These are phyloP conservation scores for Actinia equina DNA, from an alignment of 64 coral and sea anemone genomes.

Conservation along the genomic window DNA sequence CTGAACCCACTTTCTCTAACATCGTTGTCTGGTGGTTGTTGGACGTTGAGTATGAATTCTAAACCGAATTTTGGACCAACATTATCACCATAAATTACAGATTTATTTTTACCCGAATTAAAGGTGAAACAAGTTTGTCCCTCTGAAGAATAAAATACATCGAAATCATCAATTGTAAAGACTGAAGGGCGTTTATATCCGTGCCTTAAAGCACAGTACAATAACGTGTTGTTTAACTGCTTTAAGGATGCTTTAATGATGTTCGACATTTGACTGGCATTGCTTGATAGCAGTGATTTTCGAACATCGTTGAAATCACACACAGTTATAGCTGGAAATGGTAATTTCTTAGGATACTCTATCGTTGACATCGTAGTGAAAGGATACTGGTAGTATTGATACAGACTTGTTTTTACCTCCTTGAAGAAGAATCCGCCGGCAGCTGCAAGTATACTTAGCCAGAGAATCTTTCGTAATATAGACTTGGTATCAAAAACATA, in stretches of 20 bases:
- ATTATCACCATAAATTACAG: conserved; percentile 40
- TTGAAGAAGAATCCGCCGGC: conserved; percentile 68
- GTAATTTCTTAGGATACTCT: conserved; percentile 53
- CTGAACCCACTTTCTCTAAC: conserved; percentile 66
- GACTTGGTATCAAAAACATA: conserved; percentile 89
- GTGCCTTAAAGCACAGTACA: conserved; percentile 37
- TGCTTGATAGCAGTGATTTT: conserved; percentile 29
- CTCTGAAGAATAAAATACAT: conserved; percentile 65
- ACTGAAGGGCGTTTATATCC: background rate
- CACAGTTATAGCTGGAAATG: conserved; percentile 67
- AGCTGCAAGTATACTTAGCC: conserved; percentile 57
- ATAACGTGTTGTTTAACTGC: conserved; percentile 42
- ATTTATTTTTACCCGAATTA: conserved; percentile 46
- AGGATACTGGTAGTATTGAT: conserved; percentile 62
- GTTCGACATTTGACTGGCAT: background rate
- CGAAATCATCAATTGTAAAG: conserved; percentile 53
- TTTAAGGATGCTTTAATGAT: conserved; percentile 13
- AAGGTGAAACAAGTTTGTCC: conserved; percentile 84
- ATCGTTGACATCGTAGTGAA: conserved; percentile 79
- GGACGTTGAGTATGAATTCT: conserved; percentile 53
- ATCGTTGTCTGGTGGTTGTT: conserved; percentile 31
- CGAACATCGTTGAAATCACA: conserved; percentile 76
- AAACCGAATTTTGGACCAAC: conserved; percentile 55
- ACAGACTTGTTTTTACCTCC: conserved; percentile 72
- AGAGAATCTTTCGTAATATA: conserved; percentile 57